Percentiles rank a stretch among this genome's conserved stretches.
Evolutionary conservation across 2,888 invertebrate genomes (phyloP).

Genomic region (Cryptophagus acutangulus): DNA sequence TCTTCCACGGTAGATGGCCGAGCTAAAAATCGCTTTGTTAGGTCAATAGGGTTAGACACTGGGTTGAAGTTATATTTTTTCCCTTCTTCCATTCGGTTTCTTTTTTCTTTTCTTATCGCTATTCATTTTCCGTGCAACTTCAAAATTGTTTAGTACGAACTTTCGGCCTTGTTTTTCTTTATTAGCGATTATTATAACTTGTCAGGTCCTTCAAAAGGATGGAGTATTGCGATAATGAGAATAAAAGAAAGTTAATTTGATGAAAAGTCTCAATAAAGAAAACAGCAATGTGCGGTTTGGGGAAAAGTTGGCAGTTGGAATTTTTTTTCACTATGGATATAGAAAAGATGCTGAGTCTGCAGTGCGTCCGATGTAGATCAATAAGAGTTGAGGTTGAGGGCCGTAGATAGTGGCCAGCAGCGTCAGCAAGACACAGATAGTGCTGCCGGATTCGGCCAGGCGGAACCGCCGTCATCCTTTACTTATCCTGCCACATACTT

Average conservation of each 20-base stretch:
- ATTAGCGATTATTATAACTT: too few species aligned
- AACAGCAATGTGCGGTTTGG: too few species aligned
- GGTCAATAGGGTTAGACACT: conserved; percentile 23
- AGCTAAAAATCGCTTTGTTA: conserved; percentile 21
- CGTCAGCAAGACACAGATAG: conserved; percentile 18
- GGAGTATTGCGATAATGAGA: too few species aligned
- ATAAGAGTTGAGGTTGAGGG: conserved; percentile 20
- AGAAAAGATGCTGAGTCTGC: conserved; percentile 21
- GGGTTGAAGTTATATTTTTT: too few species aligned
- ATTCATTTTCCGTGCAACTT: too few species aligned
- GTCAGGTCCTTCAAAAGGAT: too few species aligned
- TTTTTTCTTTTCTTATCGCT: too few species aligned
- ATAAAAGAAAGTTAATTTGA: too few species aligned
- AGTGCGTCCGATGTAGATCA: conserved; percentile 22
- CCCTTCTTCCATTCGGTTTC: too few species aligned
- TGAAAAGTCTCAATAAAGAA: too few species aligned
- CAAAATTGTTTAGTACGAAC: too few species aligned
- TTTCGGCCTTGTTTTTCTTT: too few species aligned
- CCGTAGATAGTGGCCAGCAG: conserved; percentile 23
- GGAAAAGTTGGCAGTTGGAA: neutral
- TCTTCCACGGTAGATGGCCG: neutral
- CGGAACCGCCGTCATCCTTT: conserved; percentile 18
- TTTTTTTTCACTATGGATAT: conserved; percentile 5
- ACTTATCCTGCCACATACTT: conserved; percentile 21
- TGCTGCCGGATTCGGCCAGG: conserved; percentile 13